Conservation (phyloP, 1,140 invertebrate genomes). For the Idris sp. region DNA sequence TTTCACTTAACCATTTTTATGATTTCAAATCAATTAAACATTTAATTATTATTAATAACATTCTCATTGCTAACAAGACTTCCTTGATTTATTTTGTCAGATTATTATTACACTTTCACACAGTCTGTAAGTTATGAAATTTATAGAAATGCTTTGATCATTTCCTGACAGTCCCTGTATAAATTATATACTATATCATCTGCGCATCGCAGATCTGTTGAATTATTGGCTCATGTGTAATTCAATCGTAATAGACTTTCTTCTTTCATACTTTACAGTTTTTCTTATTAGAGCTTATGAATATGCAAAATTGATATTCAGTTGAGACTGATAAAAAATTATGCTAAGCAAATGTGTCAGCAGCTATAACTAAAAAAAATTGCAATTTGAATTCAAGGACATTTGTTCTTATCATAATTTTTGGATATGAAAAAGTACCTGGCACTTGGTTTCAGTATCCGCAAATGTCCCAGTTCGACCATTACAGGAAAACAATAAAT, state of each 20-base stretch:
- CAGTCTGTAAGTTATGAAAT: conserved; percentile 13
- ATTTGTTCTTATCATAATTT: too few species aligned
- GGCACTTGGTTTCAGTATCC: conserved; percentile 88
- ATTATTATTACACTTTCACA: conserved; percentile 29
- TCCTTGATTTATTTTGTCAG: conserved; percentile 11
- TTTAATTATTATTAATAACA: too few species aligned
- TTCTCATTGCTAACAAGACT: conserved; percentile 6
- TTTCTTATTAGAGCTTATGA: too few species aligned
- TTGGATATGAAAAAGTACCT: too few species aligned
- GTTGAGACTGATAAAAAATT: too few species aligned
- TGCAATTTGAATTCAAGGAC: too few species aligned
- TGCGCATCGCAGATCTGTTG: conserved; percentile 22
- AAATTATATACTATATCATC: conserved; percentile 28
- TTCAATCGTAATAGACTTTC: conserved; percentile 21
- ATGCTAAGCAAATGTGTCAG: too few species aligned
- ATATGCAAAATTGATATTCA: too few species aligned
- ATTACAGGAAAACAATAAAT: conserved; percentile 83
- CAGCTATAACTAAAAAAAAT: too few species aligned
- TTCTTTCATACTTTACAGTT: conserved; percentile 23
- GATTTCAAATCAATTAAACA: too few species aligned
- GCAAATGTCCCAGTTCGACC: conserved; percentile 88
- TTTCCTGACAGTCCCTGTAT: conserved; percentile 42
- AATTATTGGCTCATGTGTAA: conserved; percentile 26
- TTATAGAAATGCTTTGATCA: conserved; percentile 35
- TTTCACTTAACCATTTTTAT: too few species aligned